phyloP scores from a whole-genome alignment of 2,113 vertebrate species.

The Ophiodon elongatus region DNA sequence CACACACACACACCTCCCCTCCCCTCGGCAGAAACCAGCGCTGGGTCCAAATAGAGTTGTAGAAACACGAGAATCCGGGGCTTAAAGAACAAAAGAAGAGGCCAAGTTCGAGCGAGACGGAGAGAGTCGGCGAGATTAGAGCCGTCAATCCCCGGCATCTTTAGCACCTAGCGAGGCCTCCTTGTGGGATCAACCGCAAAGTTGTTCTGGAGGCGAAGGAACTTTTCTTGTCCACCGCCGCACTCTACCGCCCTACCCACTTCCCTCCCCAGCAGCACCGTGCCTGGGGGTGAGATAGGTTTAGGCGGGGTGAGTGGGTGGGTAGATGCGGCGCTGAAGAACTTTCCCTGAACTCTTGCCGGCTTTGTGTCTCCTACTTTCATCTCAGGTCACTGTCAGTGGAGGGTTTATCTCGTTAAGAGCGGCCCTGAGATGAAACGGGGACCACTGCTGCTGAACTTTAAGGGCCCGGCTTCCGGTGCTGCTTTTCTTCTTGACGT shows the following conservation, averaged over 20 bases:
- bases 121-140: constrained; percentile 77
- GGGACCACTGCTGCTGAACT: constrained; percentile 45
- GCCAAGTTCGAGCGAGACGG: constrained; percentile 63
- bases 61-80: constrained; percentile 72
- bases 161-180: constrained; percentile 60
- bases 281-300: constrained; percentile 53
- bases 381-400: constrained; percentile 83
- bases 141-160: constrained; percentile 76
- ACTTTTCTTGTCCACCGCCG: constrained; percentile 68
- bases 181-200: constrained; percentile 76
- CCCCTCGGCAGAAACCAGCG: constrained; percentile 25
- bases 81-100: constrained; percentile 84
- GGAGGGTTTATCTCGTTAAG: constrained; percentile 78
- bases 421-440: constrained; percentile 71
- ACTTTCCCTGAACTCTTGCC: constrained; percentile 83
- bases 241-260: constrained; percentile 16
- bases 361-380: constrained; percentile 80
- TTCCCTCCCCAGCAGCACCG: constrained; percentile 31
- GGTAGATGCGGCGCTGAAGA: constrained; percentile 62
- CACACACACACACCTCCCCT: too few relatives aligned
- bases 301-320: constrained; percentile 65
- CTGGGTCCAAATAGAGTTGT: constrained; percentile 77
- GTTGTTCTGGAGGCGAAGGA: constrained; percentile 73
- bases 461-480: constrained; percentile 24
- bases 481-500: constrained; percentile 35